A percentile compares a stretch with the other conserved stretches of the same genome.
These are phyloP conservation scores for Enteromius paludinosus DNA, from an alignment of 2,797 vertebrate genomes.

Conservation along the genomic window DNA sequence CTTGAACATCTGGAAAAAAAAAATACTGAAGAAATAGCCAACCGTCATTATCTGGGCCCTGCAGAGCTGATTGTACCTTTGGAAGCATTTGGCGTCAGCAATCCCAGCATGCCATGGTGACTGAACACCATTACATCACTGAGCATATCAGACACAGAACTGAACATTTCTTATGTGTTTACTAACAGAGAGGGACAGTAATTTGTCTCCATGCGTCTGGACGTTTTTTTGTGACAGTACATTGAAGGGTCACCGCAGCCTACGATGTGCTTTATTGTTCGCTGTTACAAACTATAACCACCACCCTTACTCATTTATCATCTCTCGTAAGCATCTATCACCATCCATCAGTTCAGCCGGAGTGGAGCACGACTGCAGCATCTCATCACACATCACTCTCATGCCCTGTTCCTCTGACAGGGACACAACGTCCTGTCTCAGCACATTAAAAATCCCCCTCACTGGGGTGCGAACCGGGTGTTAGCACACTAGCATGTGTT, in stretches of 20 bases:
- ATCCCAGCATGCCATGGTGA: not conserved
- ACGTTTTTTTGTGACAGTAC: conserved; percentile 1
- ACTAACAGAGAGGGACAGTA: conserved; percentile 19
- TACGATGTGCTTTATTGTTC: conserved; percentile 6
- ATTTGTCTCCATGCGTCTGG: conserved; percentile 15
- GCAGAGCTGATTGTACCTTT: not conserved
- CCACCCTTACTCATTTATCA: conserved; percentile 35
- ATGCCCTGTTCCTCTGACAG: conserved; percentile 32
- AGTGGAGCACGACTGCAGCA: conserved; percentile 8
- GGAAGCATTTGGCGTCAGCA: not conserved
- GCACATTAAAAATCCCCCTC: conserved; percentile 37
- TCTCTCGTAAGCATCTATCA: conserved; percentile 29
- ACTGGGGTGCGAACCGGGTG: not conserved
- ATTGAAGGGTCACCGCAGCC: conserved; percentile 4
- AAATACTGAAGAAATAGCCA: not conserved
- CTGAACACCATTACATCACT: conserved; percentile 8
- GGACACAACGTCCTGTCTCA: conserved; percentile 46
- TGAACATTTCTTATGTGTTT: conserved; percentile 10
- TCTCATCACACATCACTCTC: conserved; percentile 50
- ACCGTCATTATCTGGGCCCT: not conserved
- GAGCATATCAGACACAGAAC: not conserved
- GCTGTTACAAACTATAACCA: conserved; percentile 29
- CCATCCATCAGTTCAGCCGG: conserved; percentile 44
- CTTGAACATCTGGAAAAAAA: not conserved
- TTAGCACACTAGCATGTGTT: not conserved